phyloP scores from a whole-genome alignment of 2,797 vertebrate genomes.

The Agapornis canus region DNA sequence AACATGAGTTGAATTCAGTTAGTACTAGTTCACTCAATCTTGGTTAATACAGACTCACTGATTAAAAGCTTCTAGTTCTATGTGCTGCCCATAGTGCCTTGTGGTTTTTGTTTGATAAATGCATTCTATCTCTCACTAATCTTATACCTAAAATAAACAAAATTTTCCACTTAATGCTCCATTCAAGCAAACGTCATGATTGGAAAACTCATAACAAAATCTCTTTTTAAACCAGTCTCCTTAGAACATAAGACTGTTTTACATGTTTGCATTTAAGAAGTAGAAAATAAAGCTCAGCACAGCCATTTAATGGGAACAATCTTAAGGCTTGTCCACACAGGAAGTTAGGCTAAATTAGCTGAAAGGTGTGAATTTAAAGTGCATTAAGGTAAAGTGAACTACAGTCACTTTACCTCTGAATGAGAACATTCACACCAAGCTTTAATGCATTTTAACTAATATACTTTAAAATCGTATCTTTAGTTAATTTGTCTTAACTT shows the following conservation, averaged over 20 bases:
- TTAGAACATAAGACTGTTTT: constrained; percentile 20
- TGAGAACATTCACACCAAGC: constrained; percentile 62
- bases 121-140: neutral
- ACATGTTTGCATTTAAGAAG: constrained; percentile 32
- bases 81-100: neutral
- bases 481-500: constrained; percentile 65
- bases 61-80: neutral
- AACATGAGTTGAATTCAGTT: neutral
- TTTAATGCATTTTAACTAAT: constrained; percentile 58
- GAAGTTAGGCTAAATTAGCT: constrained; percentile 64
- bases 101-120: neutral
- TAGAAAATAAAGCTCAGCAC: constrained; percentile 63
- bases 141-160: neutral
- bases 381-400: constrained; percentile 63
- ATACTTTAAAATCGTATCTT: constrained; percentile 64
- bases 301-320: constrained; percentile 58
- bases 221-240: neutral
- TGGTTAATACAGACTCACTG: neutral
- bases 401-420: constrained; percentile 60
- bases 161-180: neutral
- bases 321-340: constrained; percentile 62
- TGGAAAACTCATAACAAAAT: neutral
- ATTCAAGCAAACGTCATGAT: neutral
- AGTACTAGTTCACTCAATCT: neutral
- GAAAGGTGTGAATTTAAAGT: constrained; percentile 73